Base-by-base conservation (phyloP, 2,797 vertebrate species). In the Anas bernieri region DNA sequence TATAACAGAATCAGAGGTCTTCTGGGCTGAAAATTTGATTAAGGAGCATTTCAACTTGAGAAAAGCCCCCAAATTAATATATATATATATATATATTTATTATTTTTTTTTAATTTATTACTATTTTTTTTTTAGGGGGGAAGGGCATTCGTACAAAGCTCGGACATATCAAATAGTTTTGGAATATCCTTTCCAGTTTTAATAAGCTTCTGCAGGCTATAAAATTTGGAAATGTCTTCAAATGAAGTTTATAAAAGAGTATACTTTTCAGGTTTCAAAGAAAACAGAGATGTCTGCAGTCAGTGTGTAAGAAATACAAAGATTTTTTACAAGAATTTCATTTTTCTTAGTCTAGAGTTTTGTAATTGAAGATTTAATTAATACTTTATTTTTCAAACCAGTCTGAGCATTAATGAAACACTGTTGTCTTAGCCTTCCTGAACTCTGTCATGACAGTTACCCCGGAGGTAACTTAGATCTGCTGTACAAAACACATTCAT, bases 211-310 rank as follows among this genome's bases (percentile, higher is more conserved):
- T 86, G 46, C 67, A 69, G 94, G n/a, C 63, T 90, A 59, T 76
- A 92, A 84, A 87, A 22, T 93, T 97, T 97, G 88, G 56, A 86
- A 92, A 86, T 55, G 28, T 64, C 83, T 96, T 95, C 81, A 93
- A 92, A 92, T 85, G 31, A 52, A 68, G 31, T 81, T 68, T 86
- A 82, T 74, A 86, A 75, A 68, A 74, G 50, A 78, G 48, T 86
- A 30, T 80, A 79, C 62, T 90, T 96, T 88, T 72, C 76, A 79
- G 6, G 72, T 97, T 96, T 97, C 76, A 96, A 93, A 95, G 74
- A 59, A 94, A 88, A 84, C 92, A 85, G n/a, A 92, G 64, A 88
- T 68, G 23, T 70, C 72, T 93, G 15, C 52, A 86, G 68, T 93
- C 55, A 90, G 56, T 82, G 41, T 3, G 0, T 90, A 83, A 87